Base-by-base conservation (phyloP, 2,888 invertebrate species). In the Clepsis dumicolana region DNA sequence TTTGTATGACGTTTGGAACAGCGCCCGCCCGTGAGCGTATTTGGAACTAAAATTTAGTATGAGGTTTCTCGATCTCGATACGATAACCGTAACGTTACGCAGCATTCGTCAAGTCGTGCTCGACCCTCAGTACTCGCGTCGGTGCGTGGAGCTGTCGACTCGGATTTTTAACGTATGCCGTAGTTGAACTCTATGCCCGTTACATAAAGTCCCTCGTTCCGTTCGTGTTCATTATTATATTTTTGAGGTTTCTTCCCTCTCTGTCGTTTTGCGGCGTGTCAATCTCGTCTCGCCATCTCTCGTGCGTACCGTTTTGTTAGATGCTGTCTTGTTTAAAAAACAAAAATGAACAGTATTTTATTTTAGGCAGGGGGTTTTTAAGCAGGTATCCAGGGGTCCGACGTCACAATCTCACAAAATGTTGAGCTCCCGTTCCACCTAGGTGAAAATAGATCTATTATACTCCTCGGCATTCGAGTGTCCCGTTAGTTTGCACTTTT, bases 241-340 rank as follows among this genome's bases (percentile, higher is more conserved):
- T 56, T 59, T 38, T 12, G 16, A 16, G 25, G 25, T 16, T 59
- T 25, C 41, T 59, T 41, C 41, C 41, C 38, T 38, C 56, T 67
- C 44, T 62, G 35, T 62, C 62, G 62, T 62, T 67, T 66, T 61
- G 53, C 35, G 44, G 53, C 56, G 67, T 38, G 62, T 56, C 18
- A 60, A 67, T 67, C 67, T 67, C 50, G 67, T 67, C 67, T 67
- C 67, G 67, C 67, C 67, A 67, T 67, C 67, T 67, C 67, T 62
- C 62, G 48, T 62, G 62, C 62, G 56, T 62, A 62, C 35, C 38
- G 35, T 25, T 38, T 57, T 18, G n/a, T 24, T 32, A 21, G 21
- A 14, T 16, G 24, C 16, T 59, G 5, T 59, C 24, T 35, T 35
- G 7, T 27, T 54, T 21, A 21, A 12, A 4, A 57, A 35, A 32